A percentile compares a stretch with the other conserved stretches of the same genome.
These are phyloP conservation scores for Lordiphosa mommai DNA, from an alignment of 1,140 invertebrate species.

Conservation along the genomic window DNA sequence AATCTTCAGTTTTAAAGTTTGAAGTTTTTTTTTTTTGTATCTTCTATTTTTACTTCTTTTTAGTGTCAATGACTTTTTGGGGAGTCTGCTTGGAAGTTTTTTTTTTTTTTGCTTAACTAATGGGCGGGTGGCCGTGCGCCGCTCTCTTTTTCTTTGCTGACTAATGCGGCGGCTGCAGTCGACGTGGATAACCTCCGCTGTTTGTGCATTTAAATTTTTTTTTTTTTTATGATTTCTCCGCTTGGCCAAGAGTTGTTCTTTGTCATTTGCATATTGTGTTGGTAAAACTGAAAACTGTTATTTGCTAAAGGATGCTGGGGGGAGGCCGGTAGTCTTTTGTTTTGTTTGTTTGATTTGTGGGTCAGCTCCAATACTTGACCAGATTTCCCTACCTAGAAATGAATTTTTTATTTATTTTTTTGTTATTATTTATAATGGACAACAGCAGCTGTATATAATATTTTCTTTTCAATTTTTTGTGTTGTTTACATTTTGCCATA, in stretches of 20 bases:
- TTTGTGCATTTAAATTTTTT: slow-evolving; percentile 47
- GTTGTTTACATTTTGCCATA: slow-evolving; percentile 47
- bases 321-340: neutral
- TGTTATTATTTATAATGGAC: slow-evolving; percentile 13
- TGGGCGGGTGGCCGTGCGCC: slow-evolving; percentile 28
- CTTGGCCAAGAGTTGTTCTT: slow-evolving; percentile 14
- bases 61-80: slow-evolving; percentile 64
- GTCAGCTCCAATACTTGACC: slow-evolving; percentile 20
- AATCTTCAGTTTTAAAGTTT: slow-evolving; percentile 22
- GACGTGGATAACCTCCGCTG: slow-evolving; percentile 5
- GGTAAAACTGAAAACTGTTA: too few species aligned
- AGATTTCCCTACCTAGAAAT: neutral
- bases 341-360: slow-evolving; percentile 33
- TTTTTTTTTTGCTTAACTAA: slow-evolving; percentile 17
- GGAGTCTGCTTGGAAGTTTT: slow-evolving; percentile 57
- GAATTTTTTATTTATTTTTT: neutral
- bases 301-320: slow-evolving; percentile 31
- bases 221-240: slow-evolving; percentile 48
- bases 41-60: slow-evolving; percentile 32
- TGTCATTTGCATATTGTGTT: slow-evolving; percentile 57
- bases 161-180: slow-evolving; percentile 28
- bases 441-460: slow-evolving; percentile 27
- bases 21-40: slow-evolving; percentile 16
- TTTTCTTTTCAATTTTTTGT: slow-evolving; percentile 14
- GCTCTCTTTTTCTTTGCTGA: slow-evolving; percentile 59